Conservation (phyloP, 2,113 vertebrate species). For the Macroglossus sobrinus region DNA sequence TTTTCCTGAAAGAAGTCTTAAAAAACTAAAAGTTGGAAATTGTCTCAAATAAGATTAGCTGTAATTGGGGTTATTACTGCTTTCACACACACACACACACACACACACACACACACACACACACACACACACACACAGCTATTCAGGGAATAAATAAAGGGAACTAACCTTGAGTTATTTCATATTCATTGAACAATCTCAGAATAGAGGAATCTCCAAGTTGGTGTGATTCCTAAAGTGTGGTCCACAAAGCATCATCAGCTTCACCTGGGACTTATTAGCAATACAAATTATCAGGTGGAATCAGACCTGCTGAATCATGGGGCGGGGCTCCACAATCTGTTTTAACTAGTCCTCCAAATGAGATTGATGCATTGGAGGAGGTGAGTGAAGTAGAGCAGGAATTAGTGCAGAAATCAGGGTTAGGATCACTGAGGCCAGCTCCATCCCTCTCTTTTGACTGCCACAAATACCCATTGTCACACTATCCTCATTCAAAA, state of each 20-base stretch:
- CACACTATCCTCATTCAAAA: background rate
- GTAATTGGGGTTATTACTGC: background rate
- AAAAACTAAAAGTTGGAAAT: background rate
- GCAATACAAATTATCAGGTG: background rate
- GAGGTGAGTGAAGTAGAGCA: accelerated
- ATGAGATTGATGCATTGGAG: background rate
- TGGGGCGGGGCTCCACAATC: too few relatives aligned
- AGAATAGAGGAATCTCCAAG: background rate
- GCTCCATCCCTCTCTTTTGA: background rate
- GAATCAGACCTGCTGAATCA: background rate
- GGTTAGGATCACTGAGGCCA: background rate
- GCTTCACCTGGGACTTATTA: background rate
- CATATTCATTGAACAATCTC: background rate
- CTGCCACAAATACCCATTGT: accelerated
- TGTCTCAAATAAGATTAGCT: background rate
- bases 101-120: background rate
- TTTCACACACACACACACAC: background rate
- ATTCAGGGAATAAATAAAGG: too few relatives aligned
- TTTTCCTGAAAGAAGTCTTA: background rate
- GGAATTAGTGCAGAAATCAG: background rate
- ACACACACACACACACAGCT: background rate
- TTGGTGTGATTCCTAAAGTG: background rate
- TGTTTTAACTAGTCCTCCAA: background rate
- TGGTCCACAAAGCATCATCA: too few relatives aligned
- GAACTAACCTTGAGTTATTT: too few relatives aligned